These are phyloP conservation scores for Leptonema lineaticorne DNA, from an alignment of 1,140 invertebrate species.

Conservation along the genomic window DNA sequence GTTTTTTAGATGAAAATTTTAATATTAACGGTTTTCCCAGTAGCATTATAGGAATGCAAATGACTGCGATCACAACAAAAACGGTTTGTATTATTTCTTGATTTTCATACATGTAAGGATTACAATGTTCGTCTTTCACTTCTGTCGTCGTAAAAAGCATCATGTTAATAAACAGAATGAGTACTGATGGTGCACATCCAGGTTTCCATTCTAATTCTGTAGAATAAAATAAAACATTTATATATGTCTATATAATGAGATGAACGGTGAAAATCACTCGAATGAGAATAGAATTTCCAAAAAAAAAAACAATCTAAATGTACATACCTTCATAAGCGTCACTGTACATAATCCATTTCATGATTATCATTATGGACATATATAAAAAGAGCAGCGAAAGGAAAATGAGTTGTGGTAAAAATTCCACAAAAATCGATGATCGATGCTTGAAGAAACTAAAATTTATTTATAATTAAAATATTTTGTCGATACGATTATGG, in stretches of 20 bases:
- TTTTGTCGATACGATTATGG: no score
- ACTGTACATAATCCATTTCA: constrained; percentile 86
- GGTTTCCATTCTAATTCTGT: constrained; percentile 44
- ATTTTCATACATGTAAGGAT: constrained; percentile 70
- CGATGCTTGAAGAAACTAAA: constrained; percentile 75
- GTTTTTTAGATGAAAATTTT: constrained; percentile 42
- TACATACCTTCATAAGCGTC: constrained; percentile 50
- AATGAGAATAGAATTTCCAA: no score
- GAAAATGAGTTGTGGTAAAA: constrained; percentile 92
- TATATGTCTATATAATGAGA: no score
- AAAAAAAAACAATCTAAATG: no score
- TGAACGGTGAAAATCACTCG: no score
- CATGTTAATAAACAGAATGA: constrained; percentile 93
- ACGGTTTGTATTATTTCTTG: constrained; percentile 72
- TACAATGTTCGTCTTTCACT: constrained; percentile 54
- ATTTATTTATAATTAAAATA: constrained; percentile 36
- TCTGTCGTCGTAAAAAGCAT: constrained; percentile 71
- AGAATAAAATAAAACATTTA: no score
- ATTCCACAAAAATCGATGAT: constrained; percentile 85
- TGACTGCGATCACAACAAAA: constrained; percentile 72
- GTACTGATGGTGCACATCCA: constrained; percentile 83
- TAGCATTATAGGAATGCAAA: constrained; percentile 92
- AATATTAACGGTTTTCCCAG: constrained; percentile 85
- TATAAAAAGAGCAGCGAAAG: constrained; percentile 89
- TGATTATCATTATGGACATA: constrained; percentile 88